Evolutionary conservation across 2,113 vertebrate species (phyloP), one percentile per base, ranked within the genome.

Genomic region (Hemiscyllium ocellatum): DNA sequence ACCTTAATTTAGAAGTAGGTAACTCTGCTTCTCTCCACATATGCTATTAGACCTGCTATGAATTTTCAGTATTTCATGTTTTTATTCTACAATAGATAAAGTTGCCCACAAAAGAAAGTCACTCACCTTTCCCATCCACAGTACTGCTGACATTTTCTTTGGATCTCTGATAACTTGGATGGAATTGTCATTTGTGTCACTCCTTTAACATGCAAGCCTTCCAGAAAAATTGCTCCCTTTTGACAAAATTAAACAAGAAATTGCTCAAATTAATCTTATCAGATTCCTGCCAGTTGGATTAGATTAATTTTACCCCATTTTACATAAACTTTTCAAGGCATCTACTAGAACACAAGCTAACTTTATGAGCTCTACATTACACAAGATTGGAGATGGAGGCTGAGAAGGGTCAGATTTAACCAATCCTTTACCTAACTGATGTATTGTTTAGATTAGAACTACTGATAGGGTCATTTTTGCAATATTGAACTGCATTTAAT

Each of bases 181-280:
- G 99, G 98, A 1, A 97, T 97, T 96, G 98, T 99, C 97, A 99
- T 96, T 97, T 99, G 99, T 94, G 97, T 98, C 97, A 99, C 98
- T 95, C 97, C 98, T 97, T 98, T 99, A 96, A 99, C 99, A 37
- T 98, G 96, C 96, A 99, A 96, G 95, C 99, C 99, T 97, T 99
- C 99, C 97, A 99, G 97, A 97, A 99, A 99, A 96, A 99, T 97
- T 95, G 99, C 99, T 93, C 98, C 98, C 99, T 99, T 95, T 96
- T 96, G 95, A 96, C 96, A 96, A 72, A 95, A 72, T 95, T 68
- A 68, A 52, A 95, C 69, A 95, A 61, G 61, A 13, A 13, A 12
- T 29, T 17, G 12, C 29, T 89, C 52, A 2, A 89, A 20, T 10
- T 33, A 29, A 61, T 61, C 26, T 29, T 3, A 61, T 61, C 26